Evolutionary conservation across 2,113 vertebrate genomes (phyloP).

Genomic region (Poecile atricapillus): DNA sequence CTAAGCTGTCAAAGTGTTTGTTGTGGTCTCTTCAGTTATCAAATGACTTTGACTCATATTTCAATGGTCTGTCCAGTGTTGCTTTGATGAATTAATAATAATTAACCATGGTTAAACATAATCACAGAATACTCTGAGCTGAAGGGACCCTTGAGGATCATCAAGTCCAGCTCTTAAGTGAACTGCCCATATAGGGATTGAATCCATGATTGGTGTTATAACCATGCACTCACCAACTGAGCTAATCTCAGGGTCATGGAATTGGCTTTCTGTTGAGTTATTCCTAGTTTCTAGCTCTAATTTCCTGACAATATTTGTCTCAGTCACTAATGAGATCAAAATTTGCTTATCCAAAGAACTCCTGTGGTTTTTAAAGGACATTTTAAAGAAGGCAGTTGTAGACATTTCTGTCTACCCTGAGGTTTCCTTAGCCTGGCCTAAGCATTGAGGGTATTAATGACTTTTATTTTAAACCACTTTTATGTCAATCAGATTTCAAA

Average conservation of each 20-base stretch:
- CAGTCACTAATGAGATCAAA: background rate
- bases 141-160: rapidly evolving
- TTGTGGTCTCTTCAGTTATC: background rate
- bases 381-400: background rate
- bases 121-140: background rate
- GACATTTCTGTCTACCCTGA: background rate
- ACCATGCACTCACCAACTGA: background rate
- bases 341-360: background rate
- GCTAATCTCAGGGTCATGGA: background rate
- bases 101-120: background rate
- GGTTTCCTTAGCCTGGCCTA: background rate
- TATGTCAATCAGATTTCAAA: background rate
- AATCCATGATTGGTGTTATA: background rate
- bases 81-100: background rate
- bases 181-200: background rate
- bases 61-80: background rate
- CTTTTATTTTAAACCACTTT: background rate
- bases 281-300: background rate
- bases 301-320: background rate
- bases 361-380: background rate
- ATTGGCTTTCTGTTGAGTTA: background rate
- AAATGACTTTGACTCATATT: background rate
- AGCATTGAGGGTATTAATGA: background rate
- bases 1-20: background rate
- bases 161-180: background rate